These are phyloP conservation scores for Oncorhynchus mykiss DNA, from an alignment of 2,113 vertebrate species.

Conservation along the genomic window DNA sequence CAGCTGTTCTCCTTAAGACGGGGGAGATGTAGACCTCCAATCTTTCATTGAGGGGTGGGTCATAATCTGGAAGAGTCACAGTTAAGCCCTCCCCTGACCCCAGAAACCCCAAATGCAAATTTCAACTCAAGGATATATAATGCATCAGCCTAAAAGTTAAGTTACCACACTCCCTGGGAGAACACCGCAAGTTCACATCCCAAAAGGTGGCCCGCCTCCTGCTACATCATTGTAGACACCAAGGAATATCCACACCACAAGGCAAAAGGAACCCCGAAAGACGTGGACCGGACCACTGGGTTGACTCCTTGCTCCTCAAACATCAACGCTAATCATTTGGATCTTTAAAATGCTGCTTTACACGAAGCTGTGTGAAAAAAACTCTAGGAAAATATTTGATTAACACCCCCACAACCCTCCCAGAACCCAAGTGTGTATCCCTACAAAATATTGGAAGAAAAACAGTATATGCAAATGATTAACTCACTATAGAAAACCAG, in stretches of 20 bases:
- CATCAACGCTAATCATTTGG: constrained; percentile 58
- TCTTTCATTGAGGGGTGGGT: constrained; percentile 52
- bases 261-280: constrained; percentile 35
- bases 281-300: background rate
- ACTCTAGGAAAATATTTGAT: constrained; percentile 75
- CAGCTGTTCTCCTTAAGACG: constrained; percentile 60
- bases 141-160: constrained; percentile 55
- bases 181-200: constrained; percentile 32
- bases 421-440: constrained; percentile 32
- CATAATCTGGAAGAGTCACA: constrained; percentile 78
- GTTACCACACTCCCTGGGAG: constrained; percentile 62
- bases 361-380: constrained; percentile 64
- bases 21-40: constrained; percentile 51
- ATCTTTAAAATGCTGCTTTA: constrained; percentile 45
- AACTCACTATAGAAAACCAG: constrained; percentile 26
- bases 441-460: constrained; percentile 21
- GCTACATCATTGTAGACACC: constrained; percentile 57
- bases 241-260: constrained; percentile 52
- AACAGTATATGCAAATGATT: background rate
- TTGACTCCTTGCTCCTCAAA: constrained; percentile 36
- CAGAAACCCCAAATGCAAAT: constrained; percentile 55
- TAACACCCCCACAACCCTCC: constrained; percentile 62
- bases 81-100: constrained; percentile 62
- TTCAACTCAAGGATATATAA: constrained; percentile 47
- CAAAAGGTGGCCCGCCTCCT: constrained; percentile 24